Evolutionary conservation across 2,888 invertebrate species (phyloP).

Genomic region (Andrena marginata): DNA sequence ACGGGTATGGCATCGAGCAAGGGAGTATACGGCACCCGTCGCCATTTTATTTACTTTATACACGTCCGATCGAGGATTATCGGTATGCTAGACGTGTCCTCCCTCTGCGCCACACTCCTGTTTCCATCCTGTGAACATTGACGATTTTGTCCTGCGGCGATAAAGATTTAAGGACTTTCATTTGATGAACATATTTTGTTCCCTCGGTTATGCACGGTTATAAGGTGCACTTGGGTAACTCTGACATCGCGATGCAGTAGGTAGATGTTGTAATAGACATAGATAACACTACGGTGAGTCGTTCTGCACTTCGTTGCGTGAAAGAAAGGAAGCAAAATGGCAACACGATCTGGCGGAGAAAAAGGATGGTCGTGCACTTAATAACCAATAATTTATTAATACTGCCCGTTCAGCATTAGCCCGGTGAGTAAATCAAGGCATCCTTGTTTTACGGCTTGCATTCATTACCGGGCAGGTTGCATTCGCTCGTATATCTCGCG

Average conservation of each 20-base stretch:
- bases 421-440: constrained; percentile 83
- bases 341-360: constrained; percentile 44
- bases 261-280: neutral
- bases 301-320: neutral
- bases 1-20: constrained; percentile 50
- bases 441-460: constrained; percentile 84
- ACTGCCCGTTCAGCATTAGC: constrained; percentile 79
- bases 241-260: constrained; percentile 1
- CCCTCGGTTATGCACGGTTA: neutral
- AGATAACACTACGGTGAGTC: constrained; percentile 7
- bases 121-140: constrained; percentile 20
- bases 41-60: constrained; percentile 61
- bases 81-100: constrained; percentile 18
- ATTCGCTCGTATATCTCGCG: constrained; percentile 83
- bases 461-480: constrained; percentile 83
- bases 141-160: neutral
- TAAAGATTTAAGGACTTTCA: neutral
- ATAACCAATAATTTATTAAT: constrained; percentile 84
- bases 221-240: neutral
- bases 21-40: constrained; percentile 44
- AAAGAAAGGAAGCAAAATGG: constrained; percentile 9
- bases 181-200: no score
- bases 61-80: constrained; percentile 58
- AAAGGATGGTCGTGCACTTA: constrained; percentile 76
- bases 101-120: constrained; percentile 2